These are phyloP conservation scores for Bombycilla garrulus DNA, from an alignment of 2,113 vertebrate species.

Conservation along the genomic window DNA sequence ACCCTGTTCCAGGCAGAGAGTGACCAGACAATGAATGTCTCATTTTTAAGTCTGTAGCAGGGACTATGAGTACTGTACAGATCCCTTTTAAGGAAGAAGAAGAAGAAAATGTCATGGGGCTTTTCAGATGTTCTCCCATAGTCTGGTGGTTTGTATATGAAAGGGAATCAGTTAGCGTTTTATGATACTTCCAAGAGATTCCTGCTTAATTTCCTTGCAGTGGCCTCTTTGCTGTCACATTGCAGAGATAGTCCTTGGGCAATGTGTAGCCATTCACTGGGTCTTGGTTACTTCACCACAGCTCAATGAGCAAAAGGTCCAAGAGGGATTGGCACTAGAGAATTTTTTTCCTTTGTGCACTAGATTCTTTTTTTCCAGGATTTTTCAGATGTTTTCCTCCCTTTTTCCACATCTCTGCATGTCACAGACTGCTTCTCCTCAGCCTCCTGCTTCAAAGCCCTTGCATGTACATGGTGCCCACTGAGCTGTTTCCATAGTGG, in stretches of 20 bases:
- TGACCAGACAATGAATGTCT: not conserved
- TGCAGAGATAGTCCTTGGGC: not conserved
- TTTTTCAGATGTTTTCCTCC: not conserved
- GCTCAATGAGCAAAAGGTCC: not conserved
- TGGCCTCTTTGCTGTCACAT: not conserved
- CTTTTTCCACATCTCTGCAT: not conserved
- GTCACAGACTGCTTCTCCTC: not conserved
- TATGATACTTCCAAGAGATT: not conserved
- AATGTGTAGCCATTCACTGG: not conserved
- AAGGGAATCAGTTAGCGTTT: not conserved
- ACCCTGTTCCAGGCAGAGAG: not conserved
- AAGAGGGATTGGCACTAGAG: not conserved
- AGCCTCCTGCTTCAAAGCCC: not conserved
- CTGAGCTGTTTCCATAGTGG: not conserved
- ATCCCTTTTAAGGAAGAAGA: not conserved
- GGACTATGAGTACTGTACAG: not conserved
- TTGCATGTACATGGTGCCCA: not conserved
- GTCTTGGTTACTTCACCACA: not conserved
- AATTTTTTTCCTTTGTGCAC: not conserved
- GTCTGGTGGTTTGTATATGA: not conserved
- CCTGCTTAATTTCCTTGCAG: not conserved
- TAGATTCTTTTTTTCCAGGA: not conserved
- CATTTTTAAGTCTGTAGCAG: not conserved
- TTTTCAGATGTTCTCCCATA: not conserved
- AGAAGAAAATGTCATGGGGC: not conserved